Conservation (phyloP, 2,797 vertebrate species). For the Pseudopleuronectes americanus region DNA sequence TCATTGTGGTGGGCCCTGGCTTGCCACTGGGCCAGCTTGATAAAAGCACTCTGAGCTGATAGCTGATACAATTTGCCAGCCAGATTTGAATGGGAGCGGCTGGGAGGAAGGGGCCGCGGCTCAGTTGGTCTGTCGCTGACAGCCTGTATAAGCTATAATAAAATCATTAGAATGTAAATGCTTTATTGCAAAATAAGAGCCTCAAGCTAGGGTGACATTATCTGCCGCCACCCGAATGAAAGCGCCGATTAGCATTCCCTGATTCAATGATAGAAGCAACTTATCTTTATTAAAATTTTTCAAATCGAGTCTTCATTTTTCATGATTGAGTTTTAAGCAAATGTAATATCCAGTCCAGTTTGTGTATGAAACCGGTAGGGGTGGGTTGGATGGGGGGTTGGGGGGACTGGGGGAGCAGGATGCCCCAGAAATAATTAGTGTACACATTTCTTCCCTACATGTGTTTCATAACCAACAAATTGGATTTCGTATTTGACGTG, state of each 20-base stretch:
- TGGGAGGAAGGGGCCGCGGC: slow-evolving; percentile 82
- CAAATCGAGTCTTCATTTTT: slow-evolving; percentile 99
- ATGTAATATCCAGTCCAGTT: slow-evolving; percentile 96
- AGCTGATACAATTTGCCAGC: slow-evolving; percentile 98
- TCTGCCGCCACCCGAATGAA: slow-evolving; percentile 92
- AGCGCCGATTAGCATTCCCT: slow-evolving; percentile 98
- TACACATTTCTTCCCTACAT: slow-evolving; percentile 95
- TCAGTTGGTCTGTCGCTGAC: slow-evolving; percentile 91
- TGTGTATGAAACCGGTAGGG: slow-evolving; percentile 76
- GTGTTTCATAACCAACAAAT: slow-evolving; percentile 99
- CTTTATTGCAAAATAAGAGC: slow-evolving; percentile 99
- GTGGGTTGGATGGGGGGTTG: background rate
- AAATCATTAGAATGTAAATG: slow-evolving; percentile 99
- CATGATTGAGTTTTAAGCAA: slow-evolving; percentile 99
- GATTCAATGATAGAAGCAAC: slow-evolving; percentile 98
- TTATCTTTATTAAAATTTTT: slow-evolving; percentile 99
- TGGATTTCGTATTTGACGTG: slow-evolving; percentile 98
- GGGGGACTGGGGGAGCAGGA: slow-evolving; percentile 58
- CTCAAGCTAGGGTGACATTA: slow-evolving; percentile 97
- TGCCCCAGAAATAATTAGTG: slow-evolving; percentile 98
- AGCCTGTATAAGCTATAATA: slow-evolving; percentile 98
- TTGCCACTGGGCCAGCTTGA: slow-evolving; percentile 97
- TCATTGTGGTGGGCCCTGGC: slow-evolving; percentile 93
- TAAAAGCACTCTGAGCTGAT: slow-evolving; percentile 99
- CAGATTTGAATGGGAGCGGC: slow-evolving; percentile 85